These are phyloP conservation scores for Telenomus remus DNA, from an alignment of 1,140 invertebrate species.

Conservation along the genomic window DNA sequence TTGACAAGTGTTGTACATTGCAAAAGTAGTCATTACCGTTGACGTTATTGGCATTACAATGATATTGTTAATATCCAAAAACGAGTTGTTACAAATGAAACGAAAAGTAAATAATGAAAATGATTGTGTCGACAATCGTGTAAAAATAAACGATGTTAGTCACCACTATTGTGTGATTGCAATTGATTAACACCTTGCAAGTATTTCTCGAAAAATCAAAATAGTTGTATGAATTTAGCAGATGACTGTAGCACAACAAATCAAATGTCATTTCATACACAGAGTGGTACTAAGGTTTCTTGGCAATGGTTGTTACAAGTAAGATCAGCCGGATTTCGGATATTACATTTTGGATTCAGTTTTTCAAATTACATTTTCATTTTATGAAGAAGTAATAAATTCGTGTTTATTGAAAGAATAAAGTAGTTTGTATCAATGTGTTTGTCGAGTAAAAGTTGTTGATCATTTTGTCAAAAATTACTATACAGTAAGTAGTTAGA, in stretches of 20 bases:
- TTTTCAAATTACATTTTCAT: too few species aligned
- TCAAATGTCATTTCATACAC: constrained; percentile 25
- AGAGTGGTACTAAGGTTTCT: constrained; percentile 11
- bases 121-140: constrained; percentile 43
- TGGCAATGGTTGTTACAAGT: neutral
- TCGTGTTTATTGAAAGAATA: too few species aligned
- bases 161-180: constrained; percentile 27
- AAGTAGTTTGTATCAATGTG: too few species aligned
- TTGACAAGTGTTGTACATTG: constrained; percentile 67
- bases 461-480: too few species aligned
- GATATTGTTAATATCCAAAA: constrained; percentile 25
- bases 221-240: constrained; percentile 2
- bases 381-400: too few species aligned
- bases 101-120: constrained; percentile 21
- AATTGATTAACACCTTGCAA: constrained; percentile 12
- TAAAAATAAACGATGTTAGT: constrained; percentile 34
- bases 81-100: constrained; percentile 26
- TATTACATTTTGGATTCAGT: neutral
- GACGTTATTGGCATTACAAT: constrained; percentile 49
- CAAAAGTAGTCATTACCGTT: constrained; percentile 71
- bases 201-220: constrained; percentile 9
- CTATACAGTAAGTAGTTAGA: too few species aligned
- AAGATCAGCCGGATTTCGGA: constrained; percentile 13
- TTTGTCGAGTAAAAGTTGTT: too few species aligned
- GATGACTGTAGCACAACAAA: constrained; percentile 36